Conservation (phyloP, 37 sponge, comb jelly and placozoan genomes). For the Chondrosia reniformis region DNA sequence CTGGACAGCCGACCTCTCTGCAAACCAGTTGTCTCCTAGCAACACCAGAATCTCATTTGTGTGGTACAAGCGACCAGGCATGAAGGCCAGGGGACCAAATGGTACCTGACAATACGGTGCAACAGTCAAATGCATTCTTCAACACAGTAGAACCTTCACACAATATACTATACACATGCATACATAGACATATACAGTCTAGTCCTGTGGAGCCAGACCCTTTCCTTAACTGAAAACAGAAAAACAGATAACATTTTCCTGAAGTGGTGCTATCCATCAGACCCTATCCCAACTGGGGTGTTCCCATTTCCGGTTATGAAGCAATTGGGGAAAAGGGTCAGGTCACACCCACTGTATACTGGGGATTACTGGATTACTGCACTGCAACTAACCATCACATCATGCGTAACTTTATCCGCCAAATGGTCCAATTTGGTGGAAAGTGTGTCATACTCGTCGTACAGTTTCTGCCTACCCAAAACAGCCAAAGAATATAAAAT, state of each 20-base stretch:
- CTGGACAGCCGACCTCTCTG: conserved; percentile 62
- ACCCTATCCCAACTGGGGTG: too few relatives aligned
- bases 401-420: conserved; percentile 64
- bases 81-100: conserved; percentile 73
- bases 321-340: too few relatives aligned
- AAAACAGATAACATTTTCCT: too few relatives aligned
- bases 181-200: background rate
- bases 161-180: too few relatives aligned
- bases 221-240: background rate
- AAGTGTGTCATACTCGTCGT: conserved; percentile 73
- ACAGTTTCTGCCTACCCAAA: conserved; percentile 57
- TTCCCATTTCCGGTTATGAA: too few relatives aligned
- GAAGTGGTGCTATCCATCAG: too few relatives aligned
- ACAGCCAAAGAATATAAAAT: background rate
- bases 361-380: too few relatives aligned
- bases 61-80: conserved; percentile 81
- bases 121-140: too few relatives aligned
- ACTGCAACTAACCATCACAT: conserved; percentile 79
- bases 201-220: background rate
- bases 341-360: too few relatives aligned
- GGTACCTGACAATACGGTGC: conserved; percentile 59
- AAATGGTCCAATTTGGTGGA: conserved; percentile 49
- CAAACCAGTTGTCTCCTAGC: conserved; percentile 96
- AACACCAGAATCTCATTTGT: conserved; percentile 88
- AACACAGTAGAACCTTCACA: background rate